A percentile compares a stretch with the other conserved stretches of the same genome.
Evolutionary conservation across 2,888 invertebrate genomes (phyloP).

Genomic region (Syritta pipiens): DNA sequence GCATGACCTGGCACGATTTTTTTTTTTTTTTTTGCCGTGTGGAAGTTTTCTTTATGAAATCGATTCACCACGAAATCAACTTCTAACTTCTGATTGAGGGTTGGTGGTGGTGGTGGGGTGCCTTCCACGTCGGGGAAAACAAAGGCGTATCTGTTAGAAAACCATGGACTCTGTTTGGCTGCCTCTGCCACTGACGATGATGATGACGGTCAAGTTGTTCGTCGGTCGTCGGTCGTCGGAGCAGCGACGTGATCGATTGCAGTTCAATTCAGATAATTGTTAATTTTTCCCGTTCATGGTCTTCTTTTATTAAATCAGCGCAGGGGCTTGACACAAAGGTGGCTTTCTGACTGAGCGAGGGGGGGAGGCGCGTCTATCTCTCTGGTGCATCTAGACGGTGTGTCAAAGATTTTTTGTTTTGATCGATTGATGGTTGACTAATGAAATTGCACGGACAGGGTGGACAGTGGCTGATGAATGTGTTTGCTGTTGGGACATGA

Average conservation of each 20-base stretch:
- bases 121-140: constrained; percentile 26
- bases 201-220: constrained; percentile 25
- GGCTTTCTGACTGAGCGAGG: constrained; percentile 6
- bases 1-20: constrained; percentile 69
- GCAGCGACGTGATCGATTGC: constrained; percentile 66
- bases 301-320: constrained; percentile 58
- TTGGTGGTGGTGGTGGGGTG: constrained; percentile 22
- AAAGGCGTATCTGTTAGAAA: constrained; percentile 69
- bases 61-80: constrained; percentile 65
- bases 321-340: constrained; percentile 31
- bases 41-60: constrained; percentile 50
- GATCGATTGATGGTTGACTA: constrained; percentile 56
- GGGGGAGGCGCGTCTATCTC: background rate
- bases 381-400: constrained; percentile 43
- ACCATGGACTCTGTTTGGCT: no score
- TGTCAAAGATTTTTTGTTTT: constrained; percentile 59
- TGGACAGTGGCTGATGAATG: constrained; percentile 41
- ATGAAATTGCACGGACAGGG: constrained; percentile 53
- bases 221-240: no score
- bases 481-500: background rate
- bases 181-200: constrained; percentile 28
- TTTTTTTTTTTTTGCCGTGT: constrained; percentile 27
- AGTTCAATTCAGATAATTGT: constrained; percentile 66
- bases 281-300: constrained; percentile 65
- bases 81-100: constrained; percentile 66